These are phyloP conservation scores for Heliconius himera DNA, from an alignment of 1,140 invertebrate genomes.

Conservation along the genomic window DNA sequence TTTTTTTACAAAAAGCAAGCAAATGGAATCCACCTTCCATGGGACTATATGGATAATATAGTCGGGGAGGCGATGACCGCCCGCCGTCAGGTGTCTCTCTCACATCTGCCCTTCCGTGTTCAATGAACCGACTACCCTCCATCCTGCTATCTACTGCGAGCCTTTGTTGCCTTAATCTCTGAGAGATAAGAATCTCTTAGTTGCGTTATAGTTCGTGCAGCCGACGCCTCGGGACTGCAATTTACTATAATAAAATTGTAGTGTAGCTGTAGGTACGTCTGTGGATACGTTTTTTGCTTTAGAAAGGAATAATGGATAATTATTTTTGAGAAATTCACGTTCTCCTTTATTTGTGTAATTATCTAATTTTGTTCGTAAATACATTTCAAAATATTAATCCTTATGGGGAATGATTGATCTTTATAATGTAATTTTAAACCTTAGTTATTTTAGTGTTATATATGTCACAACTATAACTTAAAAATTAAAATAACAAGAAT, in stretches of 20 bases:
- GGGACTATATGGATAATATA: background rate
- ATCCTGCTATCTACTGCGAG: slow-evolving; percentile 19
- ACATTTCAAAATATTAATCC: background rate
- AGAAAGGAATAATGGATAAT: slow-evolving; percentile 18
- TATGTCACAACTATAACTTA: too few species aligned
- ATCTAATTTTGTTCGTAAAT: slow-evolving; percentile 16
- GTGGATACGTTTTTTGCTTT: background rate
- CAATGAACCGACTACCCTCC: slow-evolving; percentile 30
- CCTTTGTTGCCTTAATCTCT: slow-evolving; percentile 29
- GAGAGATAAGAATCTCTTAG: slow-evolving; percentile 27
- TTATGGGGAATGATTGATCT: background rate
- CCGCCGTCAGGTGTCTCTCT: slow-evolving; percentile 31
- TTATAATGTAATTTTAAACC: background rate
- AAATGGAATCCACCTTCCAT: slow-evolving; percentile 2
- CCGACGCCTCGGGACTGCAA: slow-evolving; percentile 21
- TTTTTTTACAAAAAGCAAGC: background rate
- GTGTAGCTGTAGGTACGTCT: slow-evolving; percentile 6
- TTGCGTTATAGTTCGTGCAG: slow-evolving; percentile 21
- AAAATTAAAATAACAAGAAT: too few species aligned
- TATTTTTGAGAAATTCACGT: slow-evolving; percentile 8
- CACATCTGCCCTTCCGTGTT: slow-evolving; percentile 33
- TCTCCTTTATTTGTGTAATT: slow-evolving; percentile 1
- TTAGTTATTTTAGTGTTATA: too few species aligned
- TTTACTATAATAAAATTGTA: slow-evolving; percentile 25
- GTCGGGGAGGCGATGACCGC: slow-evolving; percentile 13